Evolutionary conservation across 2,888 invertebrate genomes (phyloP).

Genomic region (Lumbricus terrestris): DNA sequence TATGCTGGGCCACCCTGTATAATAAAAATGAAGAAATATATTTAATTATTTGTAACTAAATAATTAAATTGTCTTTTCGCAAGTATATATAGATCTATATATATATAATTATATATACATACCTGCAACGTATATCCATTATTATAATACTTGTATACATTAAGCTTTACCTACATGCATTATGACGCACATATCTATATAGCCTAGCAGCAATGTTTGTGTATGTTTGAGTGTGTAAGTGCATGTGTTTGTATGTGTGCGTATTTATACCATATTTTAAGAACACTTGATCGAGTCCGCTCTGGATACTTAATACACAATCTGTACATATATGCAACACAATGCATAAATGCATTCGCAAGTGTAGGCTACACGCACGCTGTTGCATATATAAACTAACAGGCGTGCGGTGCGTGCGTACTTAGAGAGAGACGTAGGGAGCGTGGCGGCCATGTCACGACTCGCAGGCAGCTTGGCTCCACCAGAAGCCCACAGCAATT

Average conservation of each 20-base stretch:
- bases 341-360: not conserved
- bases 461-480: not conserved
- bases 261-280: not conserved
- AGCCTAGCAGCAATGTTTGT: not conserved
- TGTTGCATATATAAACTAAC: not conserved
- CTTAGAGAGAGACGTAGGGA: not conserved
- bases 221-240: not conserved
- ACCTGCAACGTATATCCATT: not conserved
- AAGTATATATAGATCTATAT: too few relatives aligned
- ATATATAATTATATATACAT: not conserved
- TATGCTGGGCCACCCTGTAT: too few relatives aligned
- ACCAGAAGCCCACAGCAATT: not conserved
- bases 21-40: too few relatives aligned
- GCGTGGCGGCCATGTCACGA: not conserved
- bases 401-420: not conserved
- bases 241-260: not conserved
- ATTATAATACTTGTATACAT: not conserved
- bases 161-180: not conserved
- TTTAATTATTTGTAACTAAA: too few relatives aligned
- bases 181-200: not conserved
- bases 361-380: too few relatives aligned
- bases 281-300: not conserved
- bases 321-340: not conserved
- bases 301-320: not conserved
- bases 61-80: too few relatives aligned